These are phyloP conservation scores for Drosophila yooni DNA, from an alignment of 2,888 invertebrate genomes.

Conservation along the genomic window DNA sequence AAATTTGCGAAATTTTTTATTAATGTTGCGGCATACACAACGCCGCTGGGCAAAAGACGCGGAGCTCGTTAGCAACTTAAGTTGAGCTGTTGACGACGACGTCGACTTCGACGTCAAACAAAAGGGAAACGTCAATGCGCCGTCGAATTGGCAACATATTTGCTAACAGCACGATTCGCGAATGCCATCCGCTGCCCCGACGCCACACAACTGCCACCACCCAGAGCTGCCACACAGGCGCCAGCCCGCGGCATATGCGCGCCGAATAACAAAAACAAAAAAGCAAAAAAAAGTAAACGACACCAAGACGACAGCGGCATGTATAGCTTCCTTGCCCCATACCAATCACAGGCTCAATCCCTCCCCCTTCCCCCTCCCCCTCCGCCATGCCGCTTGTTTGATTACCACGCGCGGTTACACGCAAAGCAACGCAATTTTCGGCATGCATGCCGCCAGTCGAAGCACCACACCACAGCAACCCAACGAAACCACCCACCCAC, in stretches of 20 bases:
- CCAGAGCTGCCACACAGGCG: conserved; percentile 25
- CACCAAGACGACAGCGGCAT: conserved; percentile 44
- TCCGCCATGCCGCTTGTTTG: conserved; percentile 66
- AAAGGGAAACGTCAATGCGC: conserved; percentile 78
- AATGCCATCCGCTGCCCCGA: conserved; percentile 24
- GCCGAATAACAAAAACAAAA: conserved; percentile 13
- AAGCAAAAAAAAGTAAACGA: conserved; percentile 7
- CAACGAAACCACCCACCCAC: conserved; percentile 1
- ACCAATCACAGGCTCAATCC: not conserved
- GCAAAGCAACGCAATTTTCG: conserved; percentile 83
- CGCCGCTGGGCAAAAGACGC: conserved; percentile 64
- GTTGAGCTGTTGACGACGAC: conserved; percentile 70
- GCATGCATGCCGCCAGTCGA: conserved; percentile 76
- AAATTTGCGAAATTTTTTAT: conserved; percentile 62
- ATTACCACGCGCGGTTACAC: conserved; percentile 85
- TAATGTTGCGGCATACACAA: conserved; percentile 74
- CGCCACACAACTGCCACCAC: conserved; percentile 6
- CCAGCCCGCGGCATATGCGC: conserved; percentile 70
- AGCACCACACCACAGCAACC: conserved; percentile 29
- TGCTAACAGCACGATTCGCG: conserved; percentile 73
- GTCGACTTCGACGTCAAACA: conserved; percentile 46
- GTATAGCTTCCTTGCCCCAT: conserved; percentile 42
- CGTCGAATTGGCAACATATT: conserved; percentile 84
- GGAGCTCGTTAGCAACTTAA: conserved; percentile 82
- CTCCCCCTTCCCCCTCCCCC: not conserved